Percentiles rank a stretch among this genome's conserved stretches.
These are phyloP conservation scores for Xyrichtys novacula DNA, from an alignment of 2,797 vertebrate species.

Conservation along the genomic window DNA sequence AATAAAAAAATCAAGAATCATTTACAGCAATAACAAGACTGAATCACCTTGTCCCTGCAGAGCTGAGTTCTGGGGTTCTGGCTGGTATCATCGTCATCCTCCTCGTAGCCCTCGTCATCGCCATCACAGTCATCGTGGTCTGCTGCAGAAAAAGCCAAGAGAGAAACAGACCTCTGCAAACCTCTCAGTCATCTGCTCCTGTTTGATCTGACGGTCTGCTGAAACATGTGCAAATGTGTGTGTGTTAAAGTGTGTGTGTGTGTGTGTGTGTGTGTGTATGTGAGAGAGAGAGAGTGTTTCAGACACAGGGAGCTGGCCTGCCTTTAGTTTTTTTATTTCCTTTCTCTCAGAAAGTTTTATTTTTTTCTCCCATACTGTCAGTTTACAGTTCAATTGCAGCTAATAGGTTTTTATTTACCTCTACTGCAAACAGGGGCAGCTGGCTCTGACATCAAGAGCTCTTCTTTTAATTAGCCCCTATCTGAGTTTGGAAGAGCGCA, in stretches of 20 bases:
- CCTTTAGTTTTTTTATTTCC: neutral
- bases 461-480: too few species aligned
- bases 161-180: constrained; percentile 56
- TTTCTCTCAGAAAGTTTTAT: neutral
- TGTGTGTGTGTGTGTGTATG: constrained; percentile 3
- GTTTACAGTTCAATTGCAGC: neutral
- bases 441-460: neutral
- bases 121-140: constrained; percentile 75
- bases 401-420: neutral
- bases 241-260: constrained; percentile 7
- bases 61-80: constrained; percentile 75
- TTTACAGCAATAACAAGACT: neutral
- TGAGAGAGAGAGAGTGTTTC: constrained; percentile 6
- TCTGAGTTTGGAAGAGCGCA: too few species aligned
- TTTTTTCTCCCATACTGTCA: neutral
- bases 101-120: constrained; percentile 73
- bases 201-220: constrained; percentile 30
- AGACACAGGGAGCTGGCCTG: constrained; percentile 25
- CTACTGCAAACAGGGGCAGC: neutral
- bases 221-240: neutral
- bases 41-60: constrained; percentile 68
- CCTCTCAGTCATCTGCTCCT: constrained; percentile 25
- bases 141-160: constrained; percentile 79
- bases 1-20: too few species aligned
- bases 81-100: constrained; percentile 74